phyloP scores from a whole-genome alignment of 2,888 invertebrate genomes.

The Itoplectis maculator region DNA sequence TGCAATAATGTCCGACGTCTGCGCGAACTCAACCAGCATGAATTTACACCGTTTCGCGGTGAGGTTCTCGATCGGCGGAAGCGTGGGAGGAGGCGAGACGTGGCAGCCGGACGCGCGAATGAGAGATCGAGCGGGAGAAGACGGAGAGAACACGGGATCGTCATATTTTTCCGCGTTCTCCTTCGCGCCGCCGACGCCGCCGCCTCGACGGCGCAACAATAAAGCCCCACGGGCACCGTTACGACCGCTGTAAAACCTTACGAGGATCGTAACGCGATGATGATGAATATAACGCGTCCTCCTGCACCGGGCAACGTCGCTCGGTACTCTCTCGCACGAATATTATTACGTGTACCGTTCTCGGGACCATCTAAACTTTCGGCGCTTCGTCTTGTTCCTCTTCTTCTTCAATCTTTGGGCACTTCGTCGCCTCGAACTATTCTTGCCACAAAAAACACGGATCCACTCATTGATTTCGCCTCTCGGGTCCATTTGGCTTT shows the following conservation, averaged over 20 bases:
- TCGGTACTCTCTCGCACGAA: slow-evolving; percentile 18
- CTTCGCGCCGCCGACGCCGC: no score
- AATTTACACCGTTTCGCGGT: slow-evolving; percentile 68
- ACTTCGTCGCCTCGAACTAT: background rate
- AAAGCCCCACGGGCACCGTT: slow-evolving; percentile 76
- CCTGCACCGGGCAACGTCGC: slow-evolving; percentile 15
- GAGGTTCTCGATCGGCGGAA: slow-evolving; percentile 47
- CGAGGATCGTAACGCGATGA: slow-evolving; percentile 81
- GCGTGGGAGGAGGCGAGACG: slow-evolving; percentile 62
- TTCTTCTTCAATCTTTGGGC: no score
- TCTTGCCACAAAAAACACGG: slow-evolving; percentile 19
- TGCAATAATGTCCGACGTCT: no score
- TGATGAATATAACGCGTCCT: slow-evolving; percentile 75
- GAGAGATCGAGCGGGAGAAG: slow-evolving; percentile 52
- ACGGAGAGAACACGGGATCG: slow-evolving; percentile 32
- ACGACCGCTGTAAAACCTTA: slow-evolving; percentile 81
- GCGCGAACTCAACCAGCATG: slow-evolving; percentile 64
- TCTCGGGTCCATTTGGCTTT: background rate
- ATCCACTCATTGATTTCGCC: slow-evolving; percentile 39
- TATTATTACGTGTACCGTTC: slow-evolving; percentile 62
- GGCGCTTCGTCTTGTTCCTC: slow-evolving; percentile 8
- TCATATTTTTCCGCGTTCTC: slow-evolving; percentile 67
- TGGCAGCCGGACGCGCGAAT: slow-evolving; percentile 63
- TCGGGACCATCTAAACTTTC: slow-evolving; percentile 37
- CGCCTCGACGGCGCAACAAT: slow-evolving; percentile 70